Evolutionary conservation across 1,140 invertebrate species (phyloP).

Genomic region (Microvelia longipes): DNA sequence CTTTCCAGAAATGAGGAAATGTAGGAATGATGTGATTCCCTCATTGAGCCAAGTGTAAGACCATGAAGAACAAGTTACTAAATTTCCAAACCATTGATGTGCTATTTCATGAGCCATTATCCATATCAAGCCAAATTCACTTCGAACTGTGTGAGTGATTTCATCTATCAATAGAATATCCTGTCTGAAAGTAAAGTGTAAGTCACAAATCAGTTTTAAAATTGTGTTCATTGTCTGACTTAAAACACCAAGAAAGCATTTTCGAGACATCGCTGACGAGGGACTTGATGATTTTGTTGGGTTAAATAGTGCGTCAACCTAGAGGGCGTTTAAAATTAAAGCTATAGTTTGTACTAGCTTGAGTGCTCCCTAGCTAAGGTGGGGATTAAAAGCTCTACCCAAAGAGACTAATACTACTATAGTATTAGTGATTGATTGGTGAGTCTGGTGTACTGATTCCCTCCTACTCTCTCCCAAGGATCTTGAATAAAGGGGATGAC

Average conservation of each 20-base stretch:
- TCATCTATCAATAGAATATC: background rate
- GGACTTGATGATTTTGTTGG: background rate
- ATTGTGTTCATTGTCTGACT: background rate
- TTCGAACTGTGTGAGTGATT: background rate
- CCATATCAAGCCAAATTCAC: background rate
- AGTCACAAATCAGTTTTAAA: background rate
- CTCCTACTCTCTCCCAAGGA: no score
- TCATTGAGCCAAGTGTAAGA: conserved; percentile 29
- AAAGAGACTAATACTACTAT: no score
- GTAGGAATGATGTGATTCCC: conserved; percentile 26
- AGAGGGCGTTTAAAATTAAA: background rate
- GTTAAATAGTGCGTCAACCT: background rate
- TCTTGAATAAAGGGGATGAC: no score
- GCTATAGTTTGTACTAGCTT: background rate
- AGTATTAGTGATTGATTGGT: no score
- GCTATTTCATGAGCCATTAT: conserved; percentile 41
- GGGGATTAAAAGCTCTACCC: no score
- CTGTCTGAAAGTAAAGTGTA: background rate
- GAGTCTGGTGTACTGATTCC: no score
- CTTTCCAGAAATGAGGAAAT: conserved; percentile 53
- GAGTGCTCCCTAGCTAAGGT: background rate
- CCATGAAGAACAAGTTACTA: conserved; percentile 42
- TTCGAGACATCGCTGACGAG: background rate
- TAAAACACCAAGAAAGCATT: background rate
- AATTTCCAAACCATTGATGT: conserved; percentile 56